A percentile compares a stretch with the other conserved stretches of the same genome.
These are phyloP conservation scores for Thecocarcelia acutangulata DNA, from an alignment of 2,888 invertebrate species.

Conservation along the genomic window DNA sequence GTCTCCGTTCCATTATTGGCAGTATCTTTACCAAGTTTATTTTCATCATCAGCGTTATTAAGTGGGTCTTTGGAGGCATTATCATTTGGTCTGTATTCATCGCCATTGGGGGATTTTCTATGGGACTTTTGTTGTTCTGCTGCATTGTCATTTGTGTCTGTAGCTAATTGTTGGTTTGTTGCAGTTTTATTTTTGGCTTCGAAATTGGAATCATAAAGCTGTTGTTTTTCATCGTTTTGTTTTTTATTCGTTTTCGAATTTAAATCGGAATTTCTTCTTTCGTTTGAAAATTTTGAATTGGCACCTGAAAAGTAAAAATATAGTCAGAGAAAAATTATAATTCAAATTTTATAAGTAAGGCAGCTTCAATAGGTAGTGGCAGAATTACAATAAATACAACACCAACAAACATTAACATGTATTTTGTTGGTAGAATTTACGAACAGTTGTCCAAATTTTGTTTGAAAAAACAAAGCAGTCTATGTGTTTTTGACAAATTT, in stretches of 20 bases:
- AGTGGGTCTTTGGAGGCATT: conserved; percentile 40
- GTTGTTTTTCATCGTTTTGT: conserved; percentile 61
- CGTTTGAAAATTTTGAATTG: conserved; percentile 70
- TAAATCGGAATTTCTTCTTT: conserved; percentile 79
- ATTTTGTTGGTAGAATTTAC: no score
- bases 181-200: conserved; percentile 57
- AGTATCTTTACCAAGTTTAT: conserved; percentile 16
- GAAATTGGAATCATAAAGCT: conserved; percentile 73
- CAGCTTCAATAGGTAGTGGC: no score
- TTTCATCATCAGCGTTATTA: conserved; percentile 54
- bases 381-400: no score
- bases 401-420: no score
- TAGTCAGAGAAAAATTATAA: no score
- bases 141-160: conserved; percentile 43
- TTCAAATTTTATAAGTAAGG: no score
- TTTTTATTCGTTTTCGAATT: conserved; percentile 73
- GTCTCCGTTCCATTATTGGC: conserved; percentile 48
- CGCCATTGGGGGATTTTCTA: conserved; percentile 56
- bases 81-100: conserved; percentile 31
- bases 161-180: conserved; percentile 57
- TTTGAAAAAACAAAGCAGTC: no score
- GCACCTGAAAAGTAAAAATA: conserved; percentile 53
- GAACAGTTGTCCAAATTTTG: no score
- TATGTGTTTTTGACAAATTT: no score
- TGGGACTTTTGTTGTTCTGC: conserved; percentile 40